Percentiles rank a stretch among this genome's conserved stretches.
These are phyloP conservation scores for Otocyon megalotis DNA, from an alignment of 2,113 vertebrate genomes.

Conservation along the genomic window DNA sequence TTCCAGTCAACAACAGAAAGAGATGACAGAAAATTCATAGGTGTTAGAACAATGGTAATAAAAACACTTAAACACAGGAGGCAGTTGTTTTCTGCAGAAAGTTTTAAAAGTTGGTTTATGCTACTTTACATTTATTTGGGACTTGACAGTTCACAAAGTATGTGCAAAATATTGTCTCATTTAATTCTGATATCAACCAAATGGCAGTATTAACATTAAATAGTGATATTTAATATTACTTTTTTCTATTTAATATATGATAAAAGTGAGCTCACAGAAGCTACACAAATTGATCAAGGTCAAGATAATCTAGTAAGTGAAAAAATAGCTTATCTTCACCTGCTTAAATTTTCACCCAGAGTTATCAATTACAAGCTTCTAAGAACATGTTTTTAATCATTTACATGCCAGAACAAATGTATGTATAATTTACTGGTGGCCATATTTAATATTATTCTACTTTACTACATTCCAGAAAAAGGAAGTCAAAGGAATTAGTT, in stretches of 20 bases:
- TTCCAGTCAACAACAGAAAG: slow-evolving; percentile 34
- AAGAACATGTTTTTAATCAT: background rate
- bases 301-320: background rate
- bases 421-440: background rate
- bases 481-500: background rate
- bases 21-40: slow-evolving; percentile 37
- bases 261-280: background rate
- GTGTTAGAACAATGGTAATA: slow-evolving; percentile 26
- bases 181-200: background rate
- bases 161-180: background rate
- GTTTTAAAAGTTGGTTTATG: background rate
- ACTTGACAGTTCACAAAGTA: background rate
- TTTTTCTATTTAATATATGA: background rate
- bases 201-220: too few relatives aligned
- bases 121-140: background rate
- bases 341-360: background rate
- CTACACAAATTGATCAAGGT: background rate
- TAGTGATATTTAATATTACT: background rate
- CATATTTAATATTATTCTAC: background rate
- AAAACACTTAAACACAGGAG: background rate
- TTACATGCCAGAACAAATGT: background rate
- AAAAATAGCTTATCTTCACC: background rate
- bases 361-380: background rate
- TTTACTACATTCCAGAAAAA: background rate
- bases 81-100: background rate